Base-by-base conservation (phyloP, 2,113 vertebrate genomes). In the Anhinga rufa region DNA sequence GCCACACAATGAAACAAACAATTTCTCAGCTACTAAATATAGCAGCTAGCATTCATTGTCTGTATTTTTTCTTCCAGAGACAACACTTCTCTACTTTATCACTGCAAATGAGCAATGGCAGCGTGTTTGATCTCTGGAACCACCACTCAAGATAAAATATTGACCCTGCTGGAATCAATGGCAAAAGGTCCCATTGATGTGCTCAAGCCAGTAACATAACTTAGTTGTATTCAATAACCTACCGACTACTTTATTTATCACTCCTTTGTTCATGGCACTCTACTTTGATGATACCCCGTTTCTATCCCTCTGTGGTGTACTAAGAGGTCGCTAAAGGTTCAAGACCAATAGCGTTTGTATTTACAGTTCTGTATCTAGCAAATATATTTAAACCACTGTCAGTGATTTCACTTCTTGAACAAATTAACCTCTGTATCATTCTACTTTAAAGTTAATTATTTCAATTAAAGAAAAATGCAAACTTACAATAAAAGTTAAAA, bases 401-500 rank as follows among this genome's bases (percentile, higher is more conserved):
- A 96, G 61, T 84, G 77, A 96, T 96, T 95, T 93, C 77, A 95
- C 62, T 92, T 92, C 89, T 71, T 71, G 65, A 88, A 92, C 72
- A 91, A 82, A 90, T n/a, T 90, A 92, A 86, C 83, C 97, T 88
- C 44, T 40, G 29, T 71, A n/a, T 18, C 29, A 55, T 95, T 91
- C 66, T 85, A 12, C 42, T 34, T 71, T 76, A 68, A 80, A 61
- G 42, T 51, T 62, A 86, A 83, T 91, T 65, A 79, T 64, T 25
- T 92, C 79, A 90, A 65, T 51, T 75, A 82, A 82, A 79, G 84
- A 75, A 60, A 89, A 90, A 87, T n/a, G 46, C 38, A 92, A 96
- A 92, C 71, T 92, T 94, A 91, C 36, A 96, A 77, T 78, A 95
- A 78, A 97, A 94, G 81, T 97, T 94, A 96, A 91, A 97, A 88